phyloP scores from a whole-genome alignment of 2,113 vertebrate genomes.

The Coturnix japonica region DNA sequence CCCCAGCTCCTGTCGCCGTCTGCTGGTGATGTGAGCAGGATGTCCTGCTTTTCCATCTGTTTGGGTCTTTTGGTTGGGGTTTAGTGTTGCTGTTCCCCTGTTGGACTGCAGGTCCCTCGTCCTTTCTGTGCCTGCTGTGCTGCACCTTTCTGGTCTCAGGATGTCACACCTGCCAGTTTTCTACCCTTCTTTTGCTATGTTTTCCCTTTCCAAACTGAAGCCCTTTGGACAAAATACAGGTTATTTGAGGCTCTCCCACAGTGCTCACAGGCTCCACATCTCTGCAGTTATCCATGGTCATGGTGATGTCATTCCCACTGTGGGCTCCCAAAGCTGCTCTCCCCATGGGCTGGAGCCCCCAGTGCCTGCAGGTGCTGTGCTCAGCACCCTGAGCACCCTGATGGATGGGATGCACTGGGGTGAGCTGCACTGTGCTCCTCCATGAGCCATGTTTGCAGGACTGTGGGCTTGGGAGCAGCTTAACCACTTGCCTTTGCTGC shows the following conservation, averaged over 20 bases:
- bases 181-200: background rate
- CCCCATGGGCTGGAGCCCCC: background rate
- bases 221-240: background rate
- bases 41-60: background rate
- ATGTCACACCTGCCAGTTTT: background rate
- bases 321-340: background rate
- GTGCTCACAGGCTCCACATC: background rate
- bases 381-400: background rate
- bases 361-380: background rate
- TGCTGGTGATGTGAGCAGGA: background rate
- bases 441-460: background rate
- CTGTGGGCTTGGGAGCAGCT: background rate
- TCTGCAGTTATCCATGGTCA: background rate
- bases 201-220: background rate
- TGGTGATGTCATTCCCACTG: background rate
- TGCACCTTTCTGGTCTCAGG: background rate
- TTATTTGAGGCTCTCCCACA: background rate
- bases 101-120: background rate
- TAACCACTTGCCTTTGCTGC: background rate
- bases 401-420: background rate
- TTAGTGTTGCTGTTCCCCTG: background rate
- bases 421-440: background rate
- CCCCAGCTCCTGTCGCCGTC: too few species aligned
- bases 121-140: accelerated
- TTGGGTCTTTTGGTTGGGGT: background rate